Base-by-base conservation (phyloP, 2,888 invertebrate genomes). In the Melanotus villosus region DNA sequence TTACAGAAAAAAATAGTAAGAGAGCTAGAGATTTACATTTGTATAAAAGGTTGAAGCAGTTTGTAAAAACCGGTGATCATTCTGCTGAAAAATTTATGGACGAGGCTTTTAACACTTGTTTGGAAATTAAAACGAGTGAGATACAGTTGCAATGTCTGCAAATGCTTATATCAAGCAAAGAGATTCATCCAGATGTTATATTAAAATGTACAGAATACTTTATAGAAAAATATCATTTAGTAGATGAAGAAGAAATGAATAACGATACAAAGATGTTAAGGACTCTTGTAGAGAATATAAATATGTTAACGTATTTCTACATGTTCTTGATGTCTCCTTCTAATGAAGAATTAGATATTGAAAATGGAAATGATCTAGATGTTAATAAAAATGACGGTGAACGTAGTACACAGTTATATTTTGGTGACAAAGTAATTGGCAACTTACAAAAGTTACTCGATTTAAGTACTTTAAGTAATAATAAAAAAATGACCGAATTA, bases 21-120 rank as follows among this genome's bases (percentile, higher is more conserved):
- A 90, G 93, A 77, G 93, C 96, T 0, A 90, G 95, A 76, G 98
- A 98, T 84, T 88, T 97, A 60, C 96, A 97, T 84, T 86, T 96
- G 47, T 87, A 97, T 68, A 91, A 94, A 79, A 92, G 94, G 75
- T 83, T 94, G 21, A 90, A 92, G 69, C 89, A 89, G 38, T 87
- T 89, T 70, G 82, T 94, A 12, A 91, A 90, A 78, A 88, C 89
- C 56, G 86, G 87, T 38, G 85, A 88, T 10, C 82, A 83, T 19
- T 83, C 87, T 14, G 80, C 85, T 1, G 88, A 89, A 18, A 87
- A 86, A 73, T 84, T 88, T 71, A 82, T 86, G 36, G 83, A 83
- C 2, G 89, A 90, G 80, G 85, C 90, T 14, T 79, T 87, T 0
- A 86, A 86, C 70, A 88, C 88, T 57, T 90, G 89, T 58, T 80